Evolutionary conservation across 2,113 vertebrate species (phyloP), one percentile per base, ranked within the genome.

Genomic region (Alethe castanea): DNA sequence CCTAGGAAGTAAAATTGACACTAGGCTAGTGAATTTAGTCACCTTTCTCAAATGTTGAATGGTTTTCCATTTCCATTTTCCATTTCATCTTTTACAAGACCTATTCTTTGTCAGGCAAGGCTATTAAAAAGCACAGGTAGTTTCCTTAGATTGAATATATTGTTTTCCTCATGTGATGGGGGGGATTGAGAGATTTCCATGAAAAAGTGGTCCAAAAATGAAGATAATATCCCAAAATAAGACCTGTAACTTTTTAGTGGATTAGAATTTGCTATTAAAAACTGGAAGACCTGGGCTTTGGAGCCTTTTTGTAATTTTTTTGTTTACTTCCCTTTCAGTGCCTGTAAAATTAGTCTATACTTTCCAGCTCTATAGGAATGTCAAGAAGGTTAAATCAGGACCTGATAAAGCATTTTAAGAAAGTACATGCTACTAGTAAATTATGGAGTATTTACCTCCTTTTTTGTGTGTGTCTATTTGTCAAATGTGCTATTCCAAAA

Each of bases 1-100:
- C 54, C 45, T 85, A 77, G 84, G 90, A 97, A 90, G 92, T 92
- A 96, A 92, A 97, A 93, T 60, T 92, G 78, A 71, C 52, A 74
- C 70, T 71, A 81, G 35, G 64, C 80, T 90, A 76, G 86, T 90
- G 78, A 89, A 95, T 96, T 90, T 91, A 61, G 56, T 88, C 85
- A 92, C 77, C 78, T 94, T 91, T 84, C 83, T 94, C 33, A 54
- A 94, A 64, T 86, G 95, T 90, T 94, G 79, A 83, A 94, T 82
- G 35, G n/a, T 85, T 91, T 93, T 62, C 62, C 81, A 45, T 95
- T 96, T 92, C 50, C 25, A 92, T 69, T 35, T 91, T 52, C 50
- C 26, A 67, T 22, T 62, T 97, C 82, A 84, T 81, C 53, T 84
- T 60, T 95, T 78, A 72, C 28, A 78, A 88, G 56, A 84, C 60